phyloP scores from a whole-genome alignment of 1,140 invertebrate species.

The Pogonomyrmex californicus region DNA sequence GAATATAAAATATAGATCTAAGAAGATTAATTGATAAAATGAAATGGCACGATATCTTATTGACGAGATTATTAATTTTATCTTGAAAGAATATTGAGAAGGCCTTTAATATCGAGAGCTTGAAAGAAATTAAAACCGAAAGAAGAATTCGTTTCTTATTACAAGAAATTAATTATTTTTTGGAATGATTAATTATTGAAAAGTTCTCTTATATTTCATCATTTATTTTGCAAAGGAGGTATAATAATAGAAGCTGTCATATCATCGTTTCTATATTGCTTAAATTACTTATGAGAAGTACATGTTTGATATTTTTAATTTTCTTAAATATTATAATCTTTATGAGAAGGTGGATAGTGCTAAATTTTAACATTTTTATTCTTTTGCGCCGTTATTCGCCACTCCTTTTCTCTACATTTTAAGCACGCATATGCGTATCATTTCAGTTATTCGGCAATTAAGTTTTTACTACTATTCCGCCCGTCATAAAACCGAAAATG shows the following conservation, averaged over 20 bases:
- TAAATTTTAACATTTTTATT: slow-evolving; percentile 2
- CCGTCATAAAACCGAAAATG: slow-evolving; percentile 52
- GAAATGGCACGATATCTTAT: not conserved
- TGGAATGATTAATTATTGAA: slow-evolving; percentile 30
- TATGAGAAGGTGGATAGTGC: not conserved
- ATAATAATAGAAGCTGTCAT: not conserved
- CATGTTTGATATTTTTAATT: not conserved
- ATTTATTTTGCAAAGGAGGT: not conserved
- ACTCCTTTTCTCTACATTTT: not conserved
- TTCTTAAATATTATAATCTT: slow-evolving; percentile 18
- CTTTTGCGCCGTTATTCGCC: slow-evolving; percentile 3
- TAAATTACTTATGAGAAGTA: not conserved
- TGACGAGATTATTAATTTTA: slow-evolving; percentile 21
- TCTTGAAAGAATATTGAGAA: not conserved
- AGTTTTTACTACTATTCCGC: slow-evolving; percentile 48
- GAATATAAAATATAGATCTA: not conserved
- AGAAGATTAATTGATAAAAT: slow-evolving; percentile 20
- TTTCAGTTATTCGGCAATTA: slow-evolving; percentile 62
- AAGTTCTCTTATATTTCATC: not conserved
- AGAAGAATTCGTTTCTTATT: not conserved
- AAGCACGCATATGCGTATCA: slow-evolving; percentile 16
- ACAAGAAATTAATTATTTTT: slow-evolving; percentile 39
- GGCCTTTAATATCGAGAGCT: not conserved
- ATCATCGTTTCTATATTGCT: not conserved
- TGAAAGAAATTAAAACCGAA: not conserved